Conservation (phyloP, 2,797 vertebrate genomes). For the Sebastes aleutianus region DNA sequence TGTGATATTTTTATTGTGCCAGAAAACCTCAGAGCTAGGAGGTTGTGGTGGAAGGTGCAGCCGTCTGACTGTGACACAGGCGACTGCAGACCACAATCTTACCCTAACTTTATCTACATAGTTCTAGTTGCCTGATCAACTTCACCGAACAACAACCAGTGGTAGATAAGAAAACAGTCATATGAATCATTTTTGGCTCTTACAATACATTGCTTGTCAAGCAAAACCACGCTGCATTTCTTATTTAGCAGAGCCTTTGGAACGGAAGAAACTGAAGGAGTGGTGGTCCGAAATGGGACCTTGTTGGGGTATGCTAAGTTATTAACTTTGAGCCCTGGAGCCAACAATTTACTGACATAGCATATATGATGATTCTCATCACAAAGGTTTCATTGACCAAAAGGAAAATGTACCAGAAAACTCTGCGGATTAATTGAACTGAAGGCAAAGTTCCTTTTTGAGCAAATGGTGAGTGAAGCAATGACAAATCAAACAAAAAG, state of each 20-base stretch:
- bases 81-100: neutral
- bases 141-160: neutral
- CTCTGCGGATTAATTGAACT: neutral
- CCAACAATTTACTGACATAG: neutral
- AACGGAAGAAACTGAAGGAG: neutral
- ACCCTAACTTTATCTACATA: neutral
- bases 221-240: neutral
- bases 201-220: neutral
- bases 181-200: neutral
- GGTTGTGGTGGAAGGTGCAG: neutral
- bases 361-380: neutral
- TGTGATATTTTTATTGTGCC: neutral
- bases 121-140: neutral
- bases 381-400: constrained; percentile 5
- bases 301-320: neutral
- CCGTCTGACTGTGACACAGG: neutral
- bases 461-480: constrained; percentile 33
- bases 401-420: constrained; percentile 6
- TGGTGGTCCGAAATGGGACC: neutral
- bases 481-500: constrained; percentile 30
- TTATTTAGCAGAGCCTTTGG: neutral
- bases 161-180: neutral
- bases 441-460: constrained; percentile 6
- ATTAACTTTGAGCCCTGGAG: neutral
- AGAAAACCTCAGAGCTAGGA: neutral